phyloP scores from a whole-genome alignment of 2,113 vertebrate species.

The Nipponia nippon region DNA sequence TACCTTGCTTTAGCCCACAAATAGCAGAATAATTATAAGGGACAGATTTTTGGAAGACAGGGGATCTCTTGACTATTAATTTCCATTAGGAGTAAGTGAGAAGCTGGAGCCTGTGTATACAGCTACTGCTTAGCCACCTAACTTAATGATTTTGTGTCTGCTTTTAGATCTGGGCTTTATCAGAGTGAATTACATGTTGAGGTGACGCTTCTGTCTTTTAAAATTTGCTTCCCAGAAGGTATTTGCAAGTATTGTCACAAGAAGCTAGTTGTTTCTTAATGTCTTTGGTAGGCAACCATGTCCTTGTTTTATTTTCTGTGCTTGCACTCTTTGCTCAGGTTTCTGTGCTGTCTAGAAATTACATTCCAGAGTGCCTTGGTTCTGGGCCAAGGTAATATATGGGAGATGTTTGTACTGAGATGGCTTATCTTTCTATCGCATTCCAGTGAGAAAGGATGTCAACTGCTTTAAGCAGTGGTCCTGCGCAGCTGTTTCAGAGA shows the following conservation, averaged over 20 bases:
- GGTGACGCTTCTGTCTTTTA: neutral
- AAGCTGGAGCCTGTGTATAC: neutral
- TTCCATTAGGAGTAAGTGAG: neutral
- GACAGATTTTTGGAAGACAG: neutral
- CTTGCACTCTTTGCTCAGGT: neutral
- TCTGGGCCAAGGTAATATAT: neutral
- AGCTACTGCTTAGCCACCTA: neutral
- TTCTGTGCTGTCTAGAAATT: neutral
- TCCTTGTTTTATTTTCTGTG: neutral
- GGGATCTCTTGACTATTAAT: neutral
- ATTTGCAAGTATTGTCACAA: neutral
- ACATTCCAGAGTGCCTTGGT: neutral
- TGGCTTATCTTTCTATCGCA: neutral
- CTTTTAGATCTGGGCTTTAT: neutral
- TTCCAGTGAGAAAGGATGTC: neutral
- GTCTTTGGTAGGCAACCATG: neutral
- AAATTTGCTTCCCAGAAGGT: neutral
- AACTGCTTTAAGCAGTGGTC: neutral
- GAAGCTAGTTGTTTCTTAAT: neutral
- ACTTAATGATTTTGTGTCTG: neutral
- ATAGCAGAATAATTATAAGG: neutral
- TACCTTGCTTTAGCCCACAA: neutral
- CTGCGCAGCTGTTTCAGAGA: neutral
- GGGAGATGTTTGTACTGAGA: neutral
- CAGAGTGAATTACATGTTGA: neutral